Percentiles rank a stretch among this genome's conserved stretches.
Evolutionary conservation across 2,888 invertebrate genomes (phyloP).

Genomic region (Punctoribates punctum): DNA sequence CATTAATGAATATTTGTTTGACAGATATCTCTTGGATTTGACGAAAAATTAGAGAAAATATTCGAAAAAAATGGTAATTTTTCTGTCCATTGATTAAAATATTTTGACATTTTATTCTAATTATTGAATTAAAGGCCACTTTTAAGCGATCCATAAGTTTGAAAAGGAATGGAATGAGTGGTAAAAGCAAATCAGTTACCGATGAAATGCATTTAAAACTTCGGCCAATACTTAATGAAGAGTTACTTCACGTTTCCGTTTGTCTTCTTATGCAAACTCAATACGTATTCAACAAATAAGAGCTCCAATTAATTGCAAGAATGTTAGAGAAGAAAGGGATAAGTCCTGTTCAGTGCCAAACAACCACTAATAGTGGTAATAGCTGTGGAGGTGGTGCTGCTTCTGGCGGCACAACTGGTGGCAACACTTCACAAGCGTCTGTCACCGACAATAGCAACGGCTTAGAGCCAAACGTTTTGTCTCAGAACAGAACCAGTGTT

Average conservation of each 20-base stretch:
- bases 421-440: slow-evolving; percentile 24
- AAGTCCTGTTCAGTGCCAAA: slow-evolving; percentile 14
- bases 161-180: no score
- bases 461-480: background rate
- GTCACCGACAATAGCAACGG: slow-evolving; percentile 23
- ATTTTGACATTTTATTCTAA: no score
- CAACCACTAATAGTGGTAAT: background rate
- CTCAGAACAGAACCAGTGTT: background rate
- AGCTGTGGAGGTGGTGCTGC: background rate
- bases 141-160: no score
- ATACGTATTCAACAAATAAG: background rate
- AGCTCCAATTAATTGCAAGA: background rate
- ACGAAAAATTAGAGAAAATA: no score
- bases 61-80: no score
- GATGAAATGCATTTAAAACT: no score
- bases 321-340: slow-evolving; percentile 7
- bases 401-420: slow-evolving; percentile 4
- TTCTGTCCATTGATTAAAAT: no score
- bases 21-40: no score
- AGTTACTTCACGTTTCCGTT: background rate
- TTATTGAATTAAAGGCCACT: no score
- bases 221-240: background rate
- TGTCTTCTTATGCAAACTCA: slow-evolving; percentile 2
- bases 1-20: no score
- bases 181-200: no score